Evolutionary conservation across 2,797 vertebrate genomes (phyloP).

Genomic region (Tympanoctomys barrerae): DNA sequence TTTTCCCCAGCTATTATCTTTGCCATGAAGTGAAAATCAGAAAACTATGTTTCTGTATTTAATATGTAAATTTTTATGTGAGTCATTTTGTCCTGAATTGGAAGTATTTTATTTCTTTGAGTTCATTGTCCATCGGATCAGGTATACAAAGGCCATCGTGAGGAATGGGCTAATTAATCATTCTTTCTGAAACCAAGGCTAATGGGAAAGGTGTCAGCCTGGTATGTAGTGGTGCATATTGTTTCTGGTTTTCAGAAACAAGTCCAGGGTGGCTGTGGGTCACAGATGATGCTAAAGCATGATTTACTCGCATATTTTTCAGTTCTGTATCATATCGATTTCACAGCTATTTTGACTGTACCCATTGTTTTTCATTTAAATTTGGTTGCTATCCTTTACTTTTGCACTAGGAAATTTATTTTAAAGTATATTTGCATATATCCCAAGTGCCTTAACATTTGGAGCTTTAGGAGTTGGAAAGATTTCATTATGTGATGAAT

Average conservation of each 20-base stretch:
- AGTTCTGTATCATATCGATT: not conserved
- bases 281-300: not conserved
- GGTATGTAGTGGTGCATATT: not conserved
- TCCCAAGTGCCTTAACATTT: not conserved
- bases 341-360: not conserved
- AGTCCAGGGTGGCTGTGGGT: not conserved
- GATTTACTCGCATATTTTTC: not conserved
- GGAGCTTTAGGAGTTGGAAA: not conserved
- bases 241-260: not conserved
- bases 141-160: fast-evolving
- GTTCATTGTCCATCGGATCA: not conserved
- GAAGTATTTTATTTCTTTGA: not conserved
- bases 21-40: not conserved
- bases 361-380: not conserved
- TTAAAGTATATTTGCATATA: not conserved
- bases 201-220: not conserved
- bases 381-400: not conserved
- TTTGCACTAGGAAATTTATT: not conserved
- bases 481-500: not conserved
- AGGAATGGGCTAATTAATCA: not conserved
- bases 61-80: not conserved
- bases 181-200: not conserved
- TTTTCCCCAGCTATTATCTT: not conserved
- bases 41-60: not conserved
- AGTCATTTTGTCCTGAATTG: not conserved